phyloP scores from a whole-genome alignment of 1,140 invertebrate genomes.

The Achatina immaculata region DNA sequence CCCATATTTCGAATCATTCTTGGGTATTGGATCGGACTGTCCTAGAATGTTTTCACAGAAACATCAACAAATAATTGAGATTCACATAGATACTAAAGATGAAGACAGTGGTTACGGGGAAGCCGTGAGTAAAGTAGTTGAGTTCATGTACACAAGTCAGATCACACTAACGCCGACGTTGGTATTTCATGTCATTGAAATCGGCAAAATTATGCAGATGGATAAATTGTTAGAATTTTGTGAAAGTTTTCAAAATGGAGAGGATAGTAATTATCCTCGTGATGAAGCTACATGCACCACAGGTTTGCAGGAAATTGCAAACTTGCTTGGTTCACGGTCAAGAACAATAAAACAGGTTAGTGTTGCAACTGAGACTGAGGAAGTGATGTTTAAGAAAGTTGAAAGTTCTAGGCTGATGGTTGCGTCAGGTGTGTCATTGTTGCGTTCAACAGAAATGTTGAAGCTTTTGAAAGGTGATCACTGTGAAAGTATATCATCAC shows the following conservation, averaged over 20 bases:
- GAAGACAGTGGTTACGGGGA: constrained; percentile 54
- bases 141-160: constrained; percentile 69
- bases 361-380: constrained; percentile 43
- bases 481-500: neutral
- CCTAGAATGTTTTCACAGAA: constrained; percentile 66
- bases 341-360: constrained; percentile 32
- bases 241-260: constrained; percentile 48
- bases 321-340: constrained; percentile 20
- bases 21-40: constrained; percentile 56
- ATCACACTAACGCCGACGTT: constrained; percentile 53
- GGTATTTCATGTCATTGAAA: constrained; percentile 63
- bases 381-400: constrained; percentile 39
- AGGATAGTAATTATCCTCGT: constrained; percentile 27
- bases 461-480: neutral
- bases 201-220: constrained; percentile 66
- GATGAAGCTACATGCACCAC: constrained; percentile 31
- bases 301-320: constrained; percentile 27
- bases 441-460: neutral
- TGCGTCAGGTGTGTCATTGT: neutral
- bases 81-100: constrained; percentile 62
- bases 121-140: constrained; percentile 65
- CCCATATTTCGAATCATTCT: constrained; percentile 67
- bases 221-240: constrained; percentile 54
- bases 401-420: neutral
- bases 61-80: constrained; percentile 68